Conservation (phyloP, 2,888 invertebrate genomes). For the Napeogenes sylphis region DNA sequence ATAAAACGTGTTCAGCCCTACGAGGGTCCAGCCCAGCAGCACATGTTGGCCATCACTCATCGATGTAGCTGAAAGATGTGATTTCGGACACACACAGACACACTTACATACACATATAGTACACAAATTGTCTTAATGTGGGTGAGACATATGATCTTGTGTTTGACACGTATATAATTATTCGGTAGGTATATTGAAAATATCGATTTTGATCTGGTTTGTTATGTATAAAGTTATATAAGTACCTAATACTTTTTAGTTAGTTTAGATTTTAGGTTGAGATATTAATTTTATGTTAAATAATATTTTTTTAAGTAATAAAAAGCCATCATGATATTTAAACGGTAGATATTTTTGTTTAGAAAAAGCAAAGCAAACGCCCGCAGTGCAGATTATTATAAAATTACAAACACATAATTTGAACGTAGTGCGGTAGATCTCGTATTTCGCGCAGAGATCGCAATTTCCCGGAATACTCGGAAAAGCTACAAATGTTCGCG, state of each 20-base stretch:
- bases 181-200: no score
- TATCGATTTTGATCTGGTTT: no score
- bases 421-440: slow-evolving; percentile 68
- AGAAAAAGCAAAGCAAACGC: slow-evolving; percentile 27
- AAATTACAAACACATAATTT: slow-evolving; percentile 61
- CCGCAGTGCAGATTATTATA: slow-evolving; percentile 57
- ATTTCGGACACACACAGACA: slow-evolving; percentile 5
- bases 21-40: slow-evolving; percentile 36
- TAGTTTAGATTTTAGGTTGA: no score
- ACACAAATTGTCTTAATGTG: slow-evolving; percentile 1
- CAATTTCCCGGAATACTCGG: slow-evolving; percentile 74
- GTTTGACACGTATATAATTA: no score
- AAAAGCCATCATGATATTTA: slow-evolving; percentile 9
- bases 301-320: no score
- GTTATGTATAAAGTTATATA: no score
- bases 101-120: neutral
- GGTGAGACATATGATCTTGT: neutral
- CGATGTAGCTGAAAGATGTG: slow-evolving; percentile 70
- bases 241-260: no score
- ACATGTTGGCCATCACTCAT: slow-evolving; percentile 73
- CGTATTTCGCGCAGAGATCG: slow-evolving; percentile 67
- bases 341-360: slow-evolving; percentile 24
- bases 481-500: slow-evolving; percentile 75
- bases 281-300: no score
- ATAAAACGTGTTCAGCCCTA: slow-evolving; percentile 19